phyloP scores from a whole-genome alignment of 2,797 vertebrate genomes.

The Leptoclinus maculatus region DNA sequence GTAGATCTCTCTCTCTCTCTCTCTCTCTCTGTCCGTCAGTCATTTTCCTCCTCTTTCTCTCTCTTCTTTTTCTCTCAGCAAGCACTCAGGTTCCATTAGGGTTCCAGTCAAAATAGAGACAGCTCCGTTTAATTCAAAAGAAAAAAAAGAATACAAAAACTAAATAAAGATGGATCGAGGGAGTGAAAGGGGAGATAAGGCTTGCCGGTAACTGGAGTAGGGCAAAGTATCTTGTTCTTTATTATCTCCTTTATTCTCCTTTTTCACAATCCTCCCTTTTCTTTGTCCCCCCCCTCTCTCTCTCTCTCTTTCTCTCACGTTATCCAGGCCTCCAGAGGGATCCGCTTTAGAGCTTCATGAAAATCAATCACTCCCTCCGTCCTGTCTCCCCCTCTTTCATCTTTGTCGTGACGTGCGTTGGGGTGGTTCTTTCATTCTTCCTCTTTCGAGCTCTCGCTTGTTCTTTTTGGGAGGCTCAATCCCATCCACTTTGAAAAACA shows the following conservation, averaged over 20 bases:
- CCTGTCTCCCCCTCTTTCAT: constrained; percentile 69
- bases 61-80: constrained; percentile 19
- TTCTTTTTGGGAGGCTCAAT: constrained; percentile 65
- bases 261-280: constrained; percentile 53
- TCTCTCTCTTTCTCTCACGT: constrained; percentile 39
- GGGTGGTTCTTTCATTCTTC: constrained; percentile 47
- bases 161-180: constrained; percentile 44
- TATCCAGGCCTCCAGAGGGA: constrained; percentile 75
- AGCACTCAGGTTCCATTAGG: constrained; percentile 59
- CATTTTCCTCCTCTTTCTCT: constrained; percentile 15
- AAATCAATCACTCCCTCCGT: constrained; percentile 81
- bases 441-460: constrained; percentile 55
- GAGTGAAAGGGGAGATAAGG: constrained; percentile 38
- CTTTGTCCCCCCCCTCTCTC: constrained; percentile 29
- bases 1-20: neutral
- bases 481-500: constrained; percentile 69
- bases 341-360: constrained; percentile 75
- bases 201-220: constrained; percentile 64
- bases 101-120: constrained; percentile 57
- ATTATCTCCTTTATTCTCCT: constrained; percentile 39
- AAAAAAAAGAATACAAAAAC: constrained; percentile 37
- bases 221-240: constrained; percentile 63
- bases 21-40: constrained; percentile 23
- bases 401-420: constrained; percentile 54
- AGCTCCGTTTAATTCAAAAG: constrained; percentile 55